Percentiles rank a stretch among this genome's conserved stretches.
Evolutionary conservation across 2,888 invertebrate species (phyloP).

Genomic region (Petrolisthes cinctipes): DNA sequence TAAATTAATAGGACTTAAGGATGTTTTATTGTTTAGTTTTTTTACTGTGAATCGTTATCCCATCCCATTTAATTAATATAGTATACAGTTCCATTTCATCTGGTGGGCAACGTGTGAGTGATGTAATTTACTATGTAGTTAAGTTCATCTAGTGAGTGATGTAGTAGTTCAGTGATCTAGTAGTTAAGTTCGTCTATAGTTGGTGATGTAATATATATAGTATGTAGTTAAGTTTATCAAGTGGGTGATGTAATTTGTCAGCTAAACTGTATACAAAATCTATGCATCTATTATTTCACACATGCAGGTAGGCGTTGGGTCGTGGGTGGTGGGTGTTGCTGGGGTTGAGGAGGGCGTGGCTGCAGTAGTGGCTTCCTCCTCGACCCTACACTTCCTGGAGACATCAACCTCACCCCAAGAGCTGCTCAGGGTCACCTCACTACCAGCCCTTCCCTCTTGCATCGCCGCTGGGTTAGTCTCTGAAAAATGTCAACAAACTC

Average conservation of each 20-base stretch:
- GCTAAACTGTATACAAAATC: neutral
- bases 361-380: constrained; percentile 44
- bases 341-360: constrained; percentile 44
- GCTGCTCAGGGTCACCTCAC: constrained; percentile 37
- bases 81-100: no score
- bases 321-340: constrained; percentile 51
- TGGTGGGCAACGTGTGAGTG: no score
- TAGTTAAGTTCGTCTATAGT: neutral
- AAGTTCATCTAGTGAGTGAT: no score
- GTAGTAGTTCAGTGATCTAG: no score
- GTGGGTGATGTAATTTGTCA: neutral
- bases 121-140: no score
- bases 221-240: neutral
- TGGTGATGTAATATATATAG: neutral
- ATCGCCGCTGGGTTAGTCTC: constrained; percentile 38
- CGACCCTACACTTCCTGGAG: constrained; percentile 50
- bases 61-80: no score
- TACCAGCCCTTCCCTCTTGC: constrained; percentile 48
- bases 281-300: no score
- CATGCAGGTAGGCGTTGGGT: constrained; percentile 28
- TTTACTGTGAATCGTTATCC: no score
- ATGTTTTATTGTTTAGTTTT: no score
- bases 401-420: constrained; percentile 22
- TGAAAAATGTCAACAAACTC: neutral
- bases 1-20: no score